Evolutionary conservation across 1,140 invertebrate genomes (phyloP).

Genomic region (Sycophila sp.): DNA sequence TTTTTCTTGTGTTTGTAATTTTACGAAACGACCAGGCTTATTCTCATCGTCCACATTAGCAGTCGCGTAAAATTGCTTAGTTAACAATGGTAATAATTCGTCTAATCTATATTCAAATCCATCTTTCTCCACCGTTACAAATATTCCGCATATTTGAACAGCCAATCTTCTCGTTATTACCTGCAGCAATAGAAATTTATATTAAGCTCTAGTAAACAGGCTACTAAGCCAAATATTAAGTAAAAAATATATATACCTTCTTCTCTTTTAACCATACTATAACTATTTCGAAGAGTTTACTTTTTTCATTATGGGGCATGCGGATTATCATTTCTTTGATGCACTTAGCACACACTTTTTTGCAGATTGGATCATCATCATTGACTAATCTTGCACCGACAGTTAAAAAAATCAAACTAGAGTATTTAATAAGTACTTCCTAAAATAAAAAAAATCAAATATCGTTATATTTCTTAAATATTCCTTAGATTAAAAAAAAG

Average conservation of each 20-base stretch:
- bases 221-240: not conserved
- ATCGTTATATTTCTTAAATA: conserved; percentile 19
- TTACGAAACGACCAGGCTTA: conserved; percentile 56
- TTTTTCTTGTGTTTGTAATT: conserved; percentile 44
- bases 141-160: conserved; percentile 75
- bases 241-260: conserved; percentile 68
- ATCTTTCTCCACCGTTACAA: conserved; percentile 76
- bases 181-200: conserved; percentile 42
- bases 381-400: conserved; percentile 79
- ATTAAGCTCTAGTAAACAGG: not conserved
- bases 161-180: conserved; percentile 66
- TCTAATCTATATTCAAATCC: conserved; percentile 73
- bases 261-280: conserved; percentile 75
- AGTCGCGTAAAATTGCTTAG: conserved; percentile 61
- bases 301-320: conserved; percentile 68
- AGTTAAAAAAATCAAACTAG: conserved; percentile 74
- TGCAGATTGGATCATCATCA: conserved; percentile 75
- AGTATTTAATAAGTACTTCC: conserved; percentile 71
- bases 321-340: conserved; percentile 73
- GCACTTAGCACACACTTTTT: conserved; percentile 73
- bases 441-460: conserved; percentile 58
- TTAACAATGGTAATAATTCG: conserved; percentile 59
- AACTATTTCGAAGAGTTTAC: conserved; percentile 74
- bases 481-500: not conserved
- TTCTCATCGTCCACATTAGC: conserved; percentile 42